Evolutionary conservation across 64 coral and sea anemone species (phyloP), one percentile per base, ranked within the genome.

Genomic region (Pocillopora damicornis): DNA sequence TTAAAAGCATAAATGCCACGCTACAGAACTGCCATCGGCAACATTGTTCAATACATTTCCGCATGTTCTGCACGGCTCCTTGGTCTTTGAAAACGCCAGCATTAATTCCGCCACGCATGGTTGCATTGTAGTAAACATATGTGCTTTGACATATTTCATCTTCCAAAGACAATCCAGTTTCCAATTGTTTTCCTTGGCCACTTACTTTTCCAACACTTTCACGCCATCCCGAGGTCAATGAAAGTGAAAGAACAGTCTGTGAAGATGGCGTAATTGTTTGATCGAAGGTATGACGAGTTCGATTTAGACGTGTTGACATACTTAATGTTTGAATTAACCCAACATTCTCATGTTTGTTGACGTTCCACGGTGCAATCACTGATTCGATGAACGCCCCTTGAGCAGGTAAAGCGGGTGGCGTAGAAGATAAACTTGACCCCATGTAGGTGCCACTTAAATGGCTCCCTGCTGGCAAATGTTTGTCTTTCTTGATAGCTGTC

Each of bases 1-100:
- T 90, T 22, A 90, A 35, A 7, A 97, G 80, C 91, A 97, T 93
- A 59, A 97, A 97, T 37, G 94, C 94, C 11, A 97, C 94, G 86
- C 69, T 93, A 61, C 94, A 97, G 15, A 77, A 63, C 75, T 97
- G 91, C 94, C 94, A 97, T 14, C 88, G 88, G 74, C 94, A 97
- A 75, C 94, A 97, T 22, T 20, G 87, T 68, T 80, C 83, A 36
- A 93, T 78, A 60, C 94, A 97, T 97, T 91, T 81, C 89, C 88
- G 75, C 94, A 97, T 97, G 71, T 97, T 92, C 90, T 90, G 79
- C 61, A 90, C 94, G 72, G 37, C 45, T 76, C 91, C 94, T 69
- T 93, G 91, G 63, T 97, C 91, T 75, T 80, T 97, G 81, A 97
- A 87, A 73, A 93, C 57, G 30, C 94, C 94, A 56, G 94, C 90